phyloP scores from a whole-genome alignment of 2,888 invertebrate genomes.

The Leistus spinibarbis region DNA sequence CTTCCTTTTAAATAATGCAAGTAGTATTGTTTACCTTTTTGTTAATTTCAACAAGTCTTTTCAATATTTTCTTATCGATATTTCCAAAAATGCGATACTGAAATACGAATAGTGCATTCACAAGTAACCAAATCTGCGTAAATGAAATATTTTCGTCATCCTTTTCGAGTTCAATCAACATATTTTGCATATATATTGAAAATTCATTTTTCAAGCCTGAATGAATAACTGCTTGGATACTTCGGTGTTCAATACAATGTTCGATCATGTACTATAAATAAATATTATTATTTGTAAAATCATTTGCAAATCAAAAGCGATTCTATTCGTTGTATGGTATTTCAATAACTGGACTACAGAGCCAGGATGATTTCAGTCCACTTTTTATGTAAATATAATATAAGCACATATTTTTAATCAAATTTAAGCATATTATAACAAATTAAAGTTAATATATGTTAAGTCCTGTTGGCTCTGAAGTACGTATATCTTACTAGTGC shows the following conservation, averaged over 20 bases:
- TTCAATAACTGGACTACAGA: too few species aligned
- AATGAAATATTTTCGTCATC: slow-evolving; percentile 60
- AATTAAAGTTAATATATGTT: too few species aligned
- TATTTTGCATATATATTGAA: slow-evolving; percentile 67
- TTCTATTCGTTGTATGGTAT: too few species aligned
- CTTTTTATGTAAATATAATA: too few species aligned
- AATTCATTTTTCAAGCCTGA: slow-evolving; percentile 66
- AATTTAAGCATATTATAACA: too few species aligned
- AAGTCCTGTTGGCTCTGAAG: too few species aligned
- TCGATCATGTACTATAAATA: slow-evolving; percentile 50
- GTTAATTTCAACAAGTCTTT: slow-evolving; percentile 75
- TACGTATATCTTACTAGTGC: too few species aligned
- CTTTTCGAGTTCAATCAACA: slow-evolving; percentile 68
- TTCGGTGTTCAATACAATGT: slow-evolving; percentile 51
- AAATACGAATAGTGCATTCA: slow-evolving; percentile 72
- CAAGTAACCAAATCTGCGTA: slow-evolving; percentile 67
- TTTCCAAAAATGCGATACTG: slow-evolving; percentile 75
- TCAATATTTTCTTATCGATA: slow-evolving; percentile 77
- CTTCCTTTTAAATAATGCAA: neutral
- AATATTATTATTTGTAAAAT: neutral
- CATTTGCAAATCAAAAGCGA: slow-evolving; percentile 22
- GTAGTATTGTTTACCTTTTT: slow-evolving; percentile 64
- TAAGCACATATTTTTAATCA: too few species aligned
- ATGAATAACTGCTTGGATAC: slow-evolving; percentile 51
- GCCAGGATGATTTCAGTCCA: too few species aligned